A percentile compares a stretch with the other conserved stretches of the same genome.
phyloP scores from a whole-genome alignment of 2,888 invertebrate species.

The Rhyacophila evoluta region DNA sequence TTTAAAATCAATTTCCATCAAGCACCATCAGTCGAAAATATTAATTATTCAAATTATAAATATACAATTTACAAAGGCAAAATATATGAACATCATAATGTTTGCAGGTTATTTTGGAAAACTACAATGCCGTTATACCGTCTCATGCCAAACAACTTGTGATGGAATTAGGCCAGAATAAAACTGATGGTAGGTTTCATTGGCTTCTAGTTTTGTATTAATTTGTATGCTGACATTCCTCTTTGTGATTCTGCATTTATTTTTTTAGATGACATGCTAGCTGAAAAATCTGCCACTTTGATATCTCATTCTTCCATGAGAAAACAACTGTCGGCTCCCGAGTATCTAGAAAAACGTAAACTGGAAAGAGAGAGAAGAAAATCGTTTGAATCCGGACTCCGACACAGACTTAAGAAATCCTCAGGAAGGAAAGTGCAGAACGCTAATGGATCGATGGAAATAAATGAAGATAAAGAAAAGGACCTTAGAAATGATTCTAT shows the following conservation, averaged over 20 bases:
- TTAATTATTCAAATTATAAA: no score
- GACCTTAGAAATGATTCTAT: constrained; percentile 34
- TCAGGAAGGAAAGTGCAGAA: constrained; percentile 31
- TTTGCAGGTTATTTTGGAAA: constrained; percentile 89
- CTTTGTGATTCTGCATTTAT: background rate
- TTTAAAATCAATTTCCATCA: no score
- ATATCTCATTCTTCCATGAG: constrained; percentile 74
- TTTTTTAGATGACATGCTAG: constrained; percentile 72
- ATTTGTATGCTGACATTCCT: no score
- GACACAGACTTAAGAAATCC: constrained; percentile 72
- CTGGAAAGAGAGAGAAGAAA: constrained; percentile 77
- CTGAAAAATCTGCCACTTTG: constrained; percentile 71
- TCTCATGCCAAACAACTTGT: constrained; percentile 93
- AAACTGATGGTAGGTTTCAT: constrained; percentile 72
- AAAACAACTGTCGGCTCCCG: constrained; percentile 86
- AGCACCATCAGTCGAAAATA: no score
- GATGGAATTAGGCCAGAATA: constrained; percentile 86
- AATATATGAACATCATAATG: constrained; percentile 26
- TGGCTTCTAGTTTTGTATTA: background rate
- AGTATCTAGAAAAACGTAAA: constrained; percentile 89
- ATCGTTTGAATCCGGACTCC: constrained; percentile 72
- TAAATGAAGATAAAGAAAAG: constrained; percentile 46
- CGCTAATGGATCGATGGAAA: constrained; percentile 32
- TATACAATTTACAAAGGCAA: background rate
- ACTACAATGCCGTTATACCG: constrained; percentile 94